Conservation (phyloP, 2,113 vertebrate species). For the Oreotrochilus melanogaster region DNA sequence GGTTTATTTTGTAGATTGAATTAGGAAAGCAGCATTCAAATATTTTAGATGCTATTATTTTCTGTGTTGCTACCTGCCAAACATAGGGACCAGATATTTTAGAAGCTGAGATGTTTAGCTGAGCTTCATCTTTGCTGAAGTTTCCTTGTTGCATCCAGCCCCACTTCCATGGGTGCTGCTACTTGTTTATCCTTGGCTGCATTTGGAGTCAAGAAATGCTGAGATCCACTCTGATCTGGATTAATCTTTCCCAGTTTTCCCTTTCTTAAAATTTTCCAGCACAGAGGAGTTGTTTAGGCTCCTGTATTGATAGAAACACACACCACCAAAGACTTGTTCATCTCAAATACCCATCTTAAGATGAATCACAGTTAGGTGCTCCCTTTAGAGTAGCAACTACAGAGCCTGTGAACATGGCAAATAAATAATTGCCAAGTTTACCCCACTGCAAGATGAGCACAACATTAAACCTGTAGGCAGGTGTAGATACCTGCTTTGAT, state of each 20-base stretch:
- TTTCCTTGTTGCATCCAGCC: neutral
- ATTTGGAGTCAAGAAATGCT: neutral
- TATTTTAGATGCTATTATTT: neutral
- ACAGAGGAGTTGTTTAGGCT: neutral
- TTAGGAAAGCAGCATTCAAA: neutral
- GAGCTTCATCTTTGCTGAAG: neutral
- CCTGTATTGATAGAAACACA: neutral
- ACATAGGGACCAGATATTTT: neutral
- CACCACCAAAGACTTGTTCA: neutral
- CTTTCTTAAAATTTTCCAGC: neutral
- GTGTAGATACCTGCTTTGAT: fast-evolving
- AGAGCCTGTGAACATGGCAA: neutral
- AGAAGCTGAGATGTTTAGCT: neutral
- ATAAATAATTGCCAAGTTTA: neutral
- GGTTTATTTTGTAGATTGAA: neutral
- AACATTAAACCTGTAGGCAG: neutral
- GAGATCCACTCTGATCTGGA: neutral
- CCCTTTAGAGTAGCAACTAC: neutral
- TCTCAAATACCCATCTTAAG: neutral
- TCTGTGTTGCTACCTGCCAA: neutral
- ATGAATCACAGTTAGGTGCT: neutral
- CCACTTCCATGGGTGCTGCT: neutral
- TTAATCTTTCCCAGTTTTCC: neutral
- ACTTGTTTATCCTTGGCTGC: conserved; percentile 17
- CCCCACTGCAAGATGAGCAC: neutral